Evolutionary conservation across 1,140 invertebrate genomes (phyloP), one percentile per base, ranked within the genome.

Genomic region (Cotesia typhae): DNA sequence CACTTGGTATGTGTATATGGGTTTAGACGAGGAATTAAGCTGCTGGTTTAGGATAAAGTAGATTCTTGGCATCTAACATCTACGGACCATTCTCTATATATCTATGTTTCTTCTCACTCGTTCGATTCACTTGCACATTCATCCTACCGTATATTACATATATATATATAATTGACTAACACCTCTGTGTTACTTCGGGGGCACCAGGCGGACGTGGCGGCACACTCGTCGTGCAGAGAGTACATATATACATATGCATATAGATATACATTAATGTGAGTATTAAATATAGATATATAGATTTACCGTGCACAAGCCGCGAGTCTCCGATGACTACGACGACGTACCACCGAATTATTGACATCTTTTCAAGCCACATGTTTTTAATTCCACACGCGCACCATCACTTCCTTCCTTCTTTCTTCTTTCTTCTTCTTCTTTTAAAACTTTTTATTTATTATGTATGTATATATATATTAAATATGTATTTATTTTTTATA

Each of bases 291-390:
- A 67, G 36, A 70, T 61, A 59, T 68, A 69, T 53, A 71, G 10
- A 61, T 52, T 51, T 61, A 67, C 65, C 52, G 63, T 51, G 57
- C 51, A 55, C 68, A 68, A 64, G 59, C 35, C 59, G 66, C 65
- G 28, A 41, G 55, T 47, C 57, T 63, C 64, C 65, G 57, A 57
- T 65, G 20, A 59, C 52, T 55, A 66, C 63, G 67, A 67, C 36
- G 51, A 65, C 59, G 66, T 75, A 73, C 28, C 70, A 77, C 67
- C 73, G 70, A 78, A 81, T 78, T 83, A 84, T 83, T 82, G 82
- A 83, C 81, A 84, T 84, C 76, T 80, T 76, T 41, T 66, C 35
- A 55, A 65, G 12, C 12, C 36, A 71, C 63, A 71, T 64, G 52
- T 71, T 66, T 72, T 55, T 72, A 65, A 72, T 72, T 72, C 63